Evolutionary conservation across 2,113 vertebrate genomes (phyloP), one percentile per base, ranked within the genome.

Genomic region (Uria aalge): DNA sequence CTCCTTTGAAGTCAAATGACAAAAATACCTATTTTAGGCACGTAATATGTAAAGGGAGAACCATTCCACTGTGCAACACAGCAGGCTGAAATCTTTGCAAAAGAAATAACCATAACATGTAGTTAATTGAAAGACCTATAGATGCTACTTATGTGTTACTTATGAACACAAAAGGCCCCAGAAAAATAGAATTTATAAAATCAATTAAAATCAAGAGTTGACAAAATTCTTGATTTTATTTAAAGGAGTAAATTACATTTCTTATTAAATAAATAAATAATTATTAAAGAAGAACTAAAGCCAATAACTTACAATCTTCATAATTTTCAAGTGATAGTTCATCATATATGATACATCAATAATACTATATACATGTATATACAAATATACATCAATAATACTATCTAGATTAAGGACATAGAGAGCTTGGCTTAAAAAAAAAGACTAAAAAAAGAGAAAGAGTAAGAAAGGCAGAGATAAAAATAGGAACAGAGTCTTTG

Each of bases 111-210:
- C 9, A 6, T n/a, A 74, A 41, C 3, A 15, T 45, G 32, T 8
- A 41, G 18, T 30, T 73, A 63, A 73, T 45, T 71, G 18, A 3
- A 60, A 85, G 17, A 32, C 4, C 9, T 73, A 22, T 23, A 64
- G 21, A 34, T 43, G 3, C 4, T 71, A 26, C 14, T 10, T 43
- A 41, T 15, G 20, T 14, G 9, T 14, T 57, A 36, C 7, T 64
- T 55, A 68, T 4, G 20, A 79, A 75, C 7, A 15, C 11, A 15
- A 67, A 53, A 36, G 12, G 1, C 0, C 3, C 6, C 3, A 27
- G 12, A 45, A 75, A 95, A 60, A 23, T 6, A 82, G 8, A 50
- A 75, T n/a, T 69, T 8, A 12, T 47, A 52, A 63, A 57, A 43
- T 32, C 0, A 52, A 20, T 55, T 56, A 22, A 90, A 76, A 84